Evolutionary conservation across 2,797 vertebrate genomes (phyloP).

Genomic region (Acipenser oxyrinchus): DNA sequence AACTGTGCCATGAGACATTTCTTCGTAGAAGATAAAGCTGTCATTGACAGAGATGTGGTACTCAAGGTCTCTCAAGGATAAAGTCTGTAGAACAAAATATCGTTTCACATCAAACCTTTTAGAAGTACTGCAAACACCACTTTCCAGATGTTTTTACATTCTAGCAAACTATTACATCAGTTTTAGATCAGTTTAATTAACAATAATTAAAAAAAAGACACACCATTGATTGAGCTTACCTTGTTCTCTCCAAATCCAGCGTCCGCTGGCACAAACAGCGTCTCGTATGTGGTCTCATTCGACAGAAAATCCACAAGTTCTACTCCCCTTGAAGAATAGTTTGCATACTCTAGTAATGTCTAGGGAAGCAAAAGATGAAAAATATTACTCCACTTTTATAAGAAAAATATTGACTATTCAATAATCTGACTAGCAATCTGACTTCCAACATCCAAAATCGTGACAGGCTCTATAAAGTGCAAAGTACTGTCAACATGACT

Average conservation of each 20-base stretch:
- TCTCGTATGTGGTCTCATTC: slow-evolving; percentile 63
- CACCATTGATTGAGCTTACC: slow-evolving; percentile 43
- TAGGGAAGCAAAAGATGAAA: slow-evolving; percentile 28
- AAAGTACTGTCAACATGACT: too few species aligned
- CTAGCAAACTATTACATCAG: neutral
- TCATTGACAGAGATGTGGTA: slow-evolving; percentile 74
- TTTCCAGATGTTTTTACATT: neutral
- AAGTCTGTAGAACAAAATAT: slow-evolving; percentile 53
- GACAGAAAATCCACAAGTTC: slow-evolving; percentile 69
- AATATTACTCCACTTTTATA: neutral
- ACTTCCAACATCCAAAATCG: too few species aligned
- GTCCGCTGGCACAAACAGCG: slow-evolving; percentile 82
- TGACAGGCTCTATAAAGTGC: too few species aligned
- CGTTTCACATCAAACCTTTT: neutral
- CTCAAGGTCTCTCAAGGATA: slow-evolving; percentile 78
- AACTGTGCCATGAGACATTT: slow-evolving; percentile 52
- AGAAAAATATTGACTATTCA: neutral
- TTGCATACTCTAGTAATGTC: slow-evolving; percentile 73
- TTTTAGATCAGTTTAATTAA: neutral
- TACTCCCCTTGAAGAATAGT: slow-evolving; percentile 56
- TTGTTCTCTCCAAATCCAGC: slow-evolving; percentile 71
- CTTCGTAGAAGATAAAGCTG: slow-evolving; percentile 57
- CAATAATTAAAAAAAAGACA: neutral
- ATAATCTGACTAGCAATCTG: too few species aligned
- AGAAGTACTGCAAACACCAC: neutral